Evolutionary conservation across 2,113 vertebrate species (phyloP), one percentile per base, ranked within the genome.

Genomic region (Nibea albiflora): DNA sequence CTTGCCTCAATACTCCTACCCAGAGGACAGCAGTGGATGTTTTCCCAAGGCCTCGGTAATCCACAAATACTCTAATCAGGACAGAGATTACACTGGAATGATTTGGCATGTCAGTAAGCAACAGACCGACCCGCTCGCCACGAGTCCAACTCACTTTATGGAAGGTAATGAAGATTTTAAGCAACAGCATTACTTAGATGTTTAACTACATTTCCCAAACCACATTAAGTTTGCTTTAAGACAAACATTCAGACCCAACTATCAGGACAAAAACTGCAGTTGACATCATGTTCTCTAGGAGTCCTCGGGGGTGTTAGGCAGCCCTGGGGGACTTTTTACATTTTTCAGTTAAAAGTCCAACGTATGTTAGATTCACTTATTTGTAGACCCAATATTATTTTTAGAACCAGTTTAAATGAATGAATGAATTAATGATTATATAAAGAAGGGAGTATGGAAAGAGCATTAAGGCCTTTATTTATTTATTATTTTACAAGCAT

Each of bases 1-100:
- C 75, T 46, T 80, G 68, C 79, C 65, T 56, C 71, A 26, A 52
- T 35, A 63, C 89, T 83, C 65, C 60, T 19, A 31, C 83, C 72
- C 64, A 54, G 60, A 81, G 78, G 52, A 81, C 76, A 78, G 47
- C 69, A 19, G 49, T 65, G 81, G 76, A 75, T 85, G 80, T 85
- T 90, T 90, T 90, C 75, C 60, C 68, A 64, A 80, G 64, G 68
- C 64, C 31, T 17, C 76, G 46, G 74, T 92, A 86, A 90, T 90
- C 82, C 88, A 89, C 89, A 81, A 83, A 83, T 31, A 83, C 63
- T 78, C 77, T 87, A 88, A 93, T 92, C 77, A 60, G 79, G 77
- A 79, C 46, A 76, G 73, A 88, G 88, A 94, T 89, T 84, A 88
- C 74, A 81, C 68, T 56, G 89, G 78, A 90, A 89, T 88, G 87